Percentiles rank a stretch among this genome's conserved stretches.
These are phyloP conservation scores for Belonocnema kinseyi DNA, from an alignment of 1,140 invertebrate species.

Conservation along the genomic window DNA sequence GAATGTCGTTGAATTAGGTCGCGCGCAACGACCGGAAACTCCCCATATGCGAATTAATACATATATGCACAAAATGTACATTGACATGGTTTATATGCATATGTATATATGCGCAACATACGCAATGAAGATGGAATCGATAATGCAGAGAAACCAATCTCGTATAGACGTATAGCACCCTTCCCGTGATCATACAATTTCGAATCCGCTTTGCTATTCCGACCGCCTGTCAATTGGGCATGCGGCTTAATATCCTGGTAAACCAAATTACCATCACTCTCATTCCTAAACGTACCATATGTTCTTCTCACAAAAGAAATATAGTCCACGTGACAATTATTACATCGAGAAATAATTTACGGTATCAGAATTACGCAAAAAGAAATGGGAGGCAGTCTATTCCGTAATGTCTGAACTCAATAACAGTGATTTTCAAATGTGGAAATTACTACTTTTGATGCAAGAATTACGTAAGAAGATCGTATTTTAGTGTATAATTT, in stretches of 20 bases:
- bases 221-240: conserved; percentile 16
- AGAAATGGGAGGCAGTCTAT: no score
- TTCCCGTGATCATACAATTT: conserved; percentile 8
- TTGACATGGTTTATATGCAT: conserved; percentile 19
- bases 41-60: not conserved
- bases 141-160: conserved; percentile 30
- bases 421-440: no score
- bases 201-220: not conserved
- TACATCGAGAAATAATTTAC: not conserved
- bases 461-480: no score
- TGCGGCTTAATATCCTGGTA: conserved; percentile 5
- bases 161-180: not conserved
- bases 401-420: no score
- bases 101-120: not conserved
- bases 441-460: no score
- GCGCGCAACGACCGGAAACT: conserved; percentile 19
- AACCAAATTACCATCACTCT: conserved; percentile 5
- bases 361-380: no score
- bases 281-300: not conserved
- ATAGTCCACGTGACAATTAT: not conserved
- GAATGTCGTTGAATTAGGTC: conserved; percentile 21
- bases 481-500: no score
- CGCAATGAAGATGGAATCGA: conserved; percentile 28
- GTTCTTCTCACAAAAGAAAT: not conserved
- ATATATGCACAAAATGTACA: not conserved